Evolutionary conservation across 2,113 vertebrate species (phyloP), one percentile per base, ranked within the genome.

Genomic region (Psilopogon haemacephalus): DNA sequence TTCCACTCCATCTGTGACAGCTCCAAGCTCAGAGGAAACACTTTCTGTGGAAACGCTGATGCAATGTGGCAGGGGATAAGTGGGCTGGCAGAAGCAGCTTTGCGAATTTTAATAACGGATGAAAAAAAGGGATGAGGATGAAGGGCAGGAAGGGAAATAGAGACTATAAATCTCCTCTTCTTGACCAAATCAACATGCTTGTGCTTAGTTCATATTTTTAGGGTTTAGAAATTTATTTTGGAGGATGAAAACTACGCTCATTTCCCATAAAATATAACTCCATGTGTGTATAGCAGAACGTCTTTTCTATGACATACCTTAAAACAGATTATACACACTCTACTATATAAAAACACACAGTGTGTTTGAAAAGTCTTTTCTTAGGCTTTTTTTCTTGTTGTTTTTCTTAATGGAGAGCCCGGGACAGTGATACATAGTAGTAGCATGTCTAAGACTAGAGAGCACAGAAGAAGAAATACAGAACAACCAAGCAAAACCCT

Each of bases 51-150:
- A 68, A 68, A 33, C 5, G 13, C 93, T 94, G 86, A 93, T 95
- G 60, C 93, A 28, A 0, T 48, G 84, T 76, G 91, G 86, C 94
- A 92, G 68, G 86, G 86, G 87, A 93, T 78, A 85, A 96, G 84
- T 74, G 91, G 79, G 68, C 81, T 80, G 87, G 89, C 84, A 94
- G 81, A 64, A 79, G 30, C 7, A 55, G 84, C 44, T 82, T 52
- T 74, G 84, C 38, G 68, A 46, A 88, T 96, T 92, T 88, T 74
- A 91, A 89, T 85, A 83, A 63, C 71, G 37, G 65, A 56, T 0
- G 0, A n/a, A 55, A 72, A 88, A 87, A 63, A 27, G 15, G 23
- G 15, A 85, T 55, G 23, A n/a, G 32, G 72, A 83, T 59, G 89
- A 77, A 74, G 75, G 58, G 35, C 58, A 76, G 52, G 56, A 89